Evolutionary conservation across 1,140 invertebrate genomes (phyloP).

Genomic region (Pentalonia nigronervosa): DNA sequence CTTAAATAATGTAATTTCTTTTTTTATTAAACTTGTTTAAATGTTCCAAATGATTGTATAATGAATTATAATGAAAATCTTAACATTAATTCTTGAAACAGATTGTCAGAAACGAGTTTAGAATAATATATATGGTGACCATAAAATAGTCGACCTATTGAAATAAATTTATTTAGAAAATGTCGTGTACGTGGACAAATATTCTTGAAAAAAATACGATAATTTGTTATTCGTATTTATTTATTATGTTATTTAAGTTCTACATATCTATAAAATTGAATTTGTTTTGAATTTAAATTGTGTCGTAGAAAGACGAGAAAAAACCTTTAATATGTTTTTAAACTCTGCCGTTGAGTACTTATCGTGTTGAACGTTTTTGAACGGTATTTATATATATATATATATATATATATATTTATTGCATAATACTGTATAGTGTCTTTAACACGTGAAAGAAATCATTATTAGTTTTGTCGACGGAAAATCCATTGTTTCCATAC

Average conservation of each 20-base stretch:
- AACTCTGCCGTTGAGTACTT: background rate
- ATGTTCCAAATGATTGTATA: background rate
- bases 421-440: background rate
- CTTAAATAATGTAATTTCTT: conserved; percentile 31
- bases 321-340: background rate
- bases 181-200: background rate
- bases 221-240: background rate
- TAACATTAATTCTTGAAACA: background rate
- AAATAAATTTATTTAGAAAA: conserved; percentile 6
- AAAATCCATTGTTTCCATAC: conserved; percentile 17
- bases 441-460: background rate
- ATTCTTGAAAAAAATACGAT: background rate
- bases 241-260: background rate
- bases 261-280: background rate
- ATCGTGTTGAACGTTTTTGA: background rate
- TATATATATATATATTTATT: too few relatives aligned
- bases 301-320: background rate
- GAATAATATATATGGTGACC: background rate
- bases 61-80: conserved; percentile 2
- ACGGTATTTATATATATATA: too few relatives aligned
- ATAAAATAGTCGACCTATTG: background rate
- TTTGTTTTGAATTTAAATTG: background rate
- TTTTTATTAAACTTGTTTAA: conserved; percentile 26
- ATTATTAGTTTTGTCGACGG: background rate
- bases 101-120: conserved; percentile 24